A percentile compares a stretch with the other conserved stretches of the same genome.
Evolutionary conservation across 2,797 vertebrate species (phyloP).

Genomic region (Anguilla megastoma): DNA sequence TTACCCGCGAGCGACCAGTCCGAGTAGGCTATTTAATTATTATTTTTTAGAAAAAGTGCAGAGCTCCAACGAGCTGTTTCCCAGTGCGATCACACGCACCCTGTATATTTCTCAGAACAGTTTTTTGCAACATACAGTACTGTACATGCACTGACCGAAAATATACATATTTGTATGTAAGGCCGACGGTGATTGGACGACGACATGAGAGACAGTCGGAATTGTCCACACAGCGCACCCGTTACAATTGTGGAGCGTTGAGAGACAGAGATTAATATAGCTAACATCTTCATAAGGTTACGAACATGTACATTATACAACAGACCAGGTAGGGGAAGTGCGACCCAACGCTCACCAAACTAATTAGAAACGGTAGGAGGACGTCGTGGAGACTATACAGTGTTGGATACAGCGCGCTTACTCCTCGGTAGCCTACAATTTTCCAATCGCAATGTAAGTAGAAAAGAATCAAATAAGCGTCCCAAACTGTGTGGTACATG

Average conservation of each 20-base stretch:
- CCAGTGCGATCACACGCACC: slow-evolving; percentile 46
- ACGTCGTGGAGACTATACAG: not conserved
- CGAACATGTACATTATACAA: slow-evolving; percentile 32
- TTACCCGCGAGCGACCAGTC: slow-evolving; percentile 64
- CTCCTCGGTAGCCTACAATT: not conserved
- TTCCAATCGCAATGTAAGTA: not conserved
- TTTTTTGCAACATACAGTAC: slow-evolving; percentile 70
- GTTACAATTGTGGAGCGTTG: slow-evolving; percentile 66
- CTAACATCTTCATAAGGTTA: slow-evolving; percentile 57
- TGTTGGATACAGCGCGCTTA: not conserved
- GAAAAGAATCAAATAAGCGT: not conserved
- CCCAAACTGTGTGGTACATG: not conserved
- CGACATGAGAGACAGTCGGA: slow-evolving; percentile 70
- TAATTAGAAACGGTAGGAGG: slow-evolving; percentile 10
- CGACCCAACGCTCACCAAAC: slow-evolving; percentile 14
- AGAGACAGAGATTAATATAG: slow-evolving; percentile 58
- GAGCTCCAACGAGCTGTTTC: slow-evolving; percentile 29
- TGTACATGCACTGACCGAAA: slow-evolving; percentile 75
- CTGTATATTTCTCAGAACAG: slow-evolving; percentile 57
- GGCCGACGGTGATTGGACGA: slow-evolving; percentile 75
- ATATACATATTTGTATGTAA: slow-evolving; percentile 76
- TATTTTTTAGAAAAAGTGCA: slow-evolving; percentile 56
- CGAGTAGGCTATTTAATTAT: slow-evolving; percentile 32
- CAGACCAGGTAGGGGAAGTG: slow-evolving; percentile 24
- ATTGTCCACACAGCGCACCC: slow-evolving; percentile 68